A percentile compares a stretch with the other conserved stretches of the same genome.
phyloP scores from a whole-genome alignment of 2,888 invertebrate genomes.

The Erannis defoliaria region DNA sequence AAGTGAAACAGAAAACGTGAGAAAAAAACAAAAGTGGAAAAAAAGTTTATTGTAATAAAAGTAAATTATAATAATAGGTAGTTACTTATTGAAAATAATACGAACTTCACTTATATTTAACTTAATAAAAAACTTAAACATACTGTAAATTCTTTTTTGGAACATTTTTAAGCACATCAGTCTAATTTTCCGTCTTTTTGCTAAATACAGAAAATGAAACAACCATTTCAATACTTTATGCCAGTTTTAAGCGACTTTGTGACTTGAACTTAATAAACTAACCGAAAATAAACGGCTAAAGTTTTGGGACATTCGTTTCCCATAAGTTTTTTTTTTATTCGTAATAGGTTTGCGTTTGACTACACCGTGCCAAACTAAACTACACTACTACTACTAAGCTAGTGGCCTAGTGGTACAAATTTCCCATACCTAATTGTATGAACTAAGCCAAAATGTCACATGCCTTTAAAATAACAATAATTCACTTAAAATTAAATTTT shows the following conservation, averaged over 20 bases:
- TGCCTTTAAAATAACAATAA: no score
- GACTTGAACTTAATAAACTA: no score
- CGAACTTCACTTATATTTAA: conserved; percentile 46
- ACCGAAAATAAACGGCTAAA: no score
- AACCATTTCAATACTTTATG: conserved; percentile 10
- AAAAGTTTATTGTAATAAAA: conserved; percentile 46
- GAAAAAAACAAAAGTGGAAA: conserved; percentile 33
- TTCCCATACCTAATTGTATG: no score
- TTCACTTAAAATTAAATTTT: no score
- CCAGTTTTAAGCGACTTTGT: conserved; percentile 17
- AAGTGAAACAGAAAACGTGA: conserved; percentile 2
- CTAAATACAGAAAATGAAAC: neutral
- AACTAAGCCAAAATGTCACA: no score
- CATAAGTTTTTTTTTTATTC: no score
- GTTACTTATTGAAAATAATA: conserved; percentile 46
- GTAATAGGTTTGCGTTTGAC: no score
- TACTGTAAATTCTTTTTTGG: conserved; percentile 26
- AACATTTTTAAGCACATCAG: conserved; percentile 44
- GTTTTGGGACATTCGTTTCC: no score
- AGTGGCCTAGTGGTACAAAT: no score
- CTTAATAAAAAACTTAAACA: conserved; percentile 31
- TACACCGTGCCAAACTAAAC: no score
- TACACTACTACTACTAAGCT: no score
- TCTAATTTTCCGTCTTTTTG: conserved; percentile 48
- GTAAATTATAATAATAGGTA: conserved; percentile 28